Conservation (phyloP, 2,888 invertebrate species). For the Eustalomyia histrio region DNA sequence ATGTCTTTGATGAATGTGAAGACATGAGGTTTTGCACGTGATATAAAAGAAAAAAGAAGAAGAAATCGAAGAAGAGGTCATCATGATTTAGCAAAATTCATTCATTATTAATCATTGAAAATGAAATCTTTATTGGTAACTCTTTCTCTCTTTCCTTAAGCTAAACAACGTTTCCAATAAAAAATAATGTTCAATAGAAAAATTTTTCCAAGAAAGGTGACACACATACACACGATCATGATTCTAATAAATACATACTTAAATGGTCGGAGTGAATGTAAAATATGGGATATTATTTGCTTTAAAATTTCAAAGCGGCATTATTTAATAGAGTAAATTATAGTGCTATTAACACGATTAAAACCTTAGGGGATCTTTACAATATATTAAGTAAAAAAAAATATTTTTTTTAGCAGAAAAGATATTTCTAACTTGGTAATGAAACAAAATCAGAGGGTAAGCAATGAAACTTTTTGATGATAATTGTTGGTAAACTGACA, state of each 20-base stretch:
- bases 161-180: slow-evolving; percentile 7
- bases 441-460: too few relatives aligned
- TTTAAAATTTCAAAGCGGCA: background rate
- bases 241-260: background rate
- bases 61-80: slow-evolving; percentile 10
- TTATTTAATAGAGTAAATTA: slow-evolving; percentile 1
- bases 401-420: too few relatives aligned
- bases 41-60: background rate
- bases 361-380: too few relatives aligned
- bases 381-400: too few relatives aligned
- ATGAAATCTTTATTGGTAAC: background rate
- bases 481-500: too few relatives aligned
- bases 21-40: slow-evolving; percentile 11
- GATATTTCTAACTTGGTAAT: too few relatives aligned
- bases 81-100: slow-evolving; percentile 30
- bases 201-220: slow-evolving; percentile 30
- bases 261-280: background rate
- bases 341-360: background rate
- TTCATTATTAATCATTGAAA: background rate
- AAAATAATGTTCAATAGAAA: background rate
- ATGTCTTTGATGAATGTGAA: background rate
- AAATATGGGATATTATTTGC: background rate
- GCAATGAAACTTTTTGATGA: too few relatives aligned
- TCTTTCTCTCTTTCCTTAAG: background rate
- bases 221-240: slow-evolving; percentile 6